Evolutionary conservation across 2,113 vertebrate genomes (phyloP).

Genomic region (Nothoprocta perdicaria): DNA sequence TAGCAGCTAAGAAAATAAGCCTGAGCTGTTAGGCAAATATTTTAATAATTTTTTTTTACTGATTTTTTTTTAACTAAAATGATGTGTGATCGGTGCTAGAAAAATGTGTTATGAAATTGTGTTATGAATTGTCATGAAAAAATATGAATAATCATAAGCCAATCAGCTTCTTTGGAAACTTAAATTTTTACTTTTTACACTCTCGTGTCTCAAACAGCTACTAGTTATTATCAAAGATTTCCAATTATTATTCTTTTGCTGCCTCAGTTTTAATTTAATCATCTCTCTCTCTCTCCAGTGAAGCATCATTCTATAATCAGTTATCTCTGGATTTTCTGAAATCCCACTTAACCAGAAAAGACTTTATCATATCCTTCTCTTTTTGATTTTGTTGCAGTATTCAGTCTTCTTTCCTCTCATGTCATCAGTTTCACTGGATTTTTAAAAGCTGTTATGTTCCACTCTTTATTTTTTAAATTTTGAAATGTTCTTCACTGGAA

Average conservation of each 20-base stretch:
- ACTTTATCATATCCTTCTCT: neutral
- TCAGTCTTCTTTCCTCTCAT: neutral
- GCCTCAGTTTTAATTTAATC: neutral
- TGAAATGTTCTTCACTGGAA: neutral
- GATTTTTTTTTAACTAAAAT: neutral
- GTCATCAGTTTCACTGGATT: neutral
- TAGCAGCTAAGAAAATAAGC: slow-evolving; percentile 13
- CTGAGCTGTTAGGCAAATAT: slow-evolving; percentile 50
- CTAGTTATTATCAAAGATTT: neutral
- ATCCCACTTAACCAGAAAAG: neutral
- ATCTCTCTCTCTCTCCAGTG: neutral
- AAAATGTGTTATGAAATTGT: too few relatives aligned
- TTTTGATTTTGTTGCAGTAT: neutral
- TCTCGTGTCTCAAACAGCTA: neutral
- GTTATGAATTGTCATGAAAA: too few relatives aligned
- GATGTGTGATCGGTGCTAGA: neutral
- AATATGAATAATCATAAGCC: slow-evolving; percentile 27
- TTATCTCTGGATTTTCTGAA: neutral
- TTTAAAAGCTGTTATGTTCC: neutral
- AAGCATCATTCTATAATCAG: neutral
- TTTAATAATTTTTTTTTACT: slow-evolving; percentile 11
- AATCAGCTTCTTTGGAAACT: neutral
- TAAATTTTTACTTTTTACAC: neutral
- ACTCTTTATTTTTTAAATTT: neutral
- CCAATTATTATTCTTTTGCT: neutral